phyloP scores from a whole-genome alignment of 2,888 invertebrate genomes.

The Protophormia terraenovae region DNA sequence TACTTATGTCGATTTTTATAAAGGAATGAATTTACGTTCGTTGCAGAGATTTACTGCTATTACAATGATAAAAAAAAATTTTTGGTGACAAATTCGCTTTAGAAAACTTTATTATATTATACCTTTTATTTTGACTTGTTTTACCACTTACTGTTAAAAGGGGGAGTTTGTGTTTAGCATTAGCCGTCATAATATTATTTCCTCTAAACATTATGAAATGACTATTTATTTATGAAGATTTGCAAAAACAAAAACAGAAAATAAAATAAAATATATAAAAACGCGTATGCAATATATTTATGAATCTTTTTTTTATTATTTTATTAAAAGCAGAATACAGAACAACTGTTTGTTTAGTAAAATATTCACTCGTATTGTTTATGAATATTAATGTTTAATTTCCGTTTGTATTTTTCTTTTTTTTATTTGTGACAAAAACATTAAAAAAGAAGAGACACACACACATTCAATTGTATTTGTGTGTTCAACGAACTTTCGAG shows the following conservation, averaged over 20 bases:
- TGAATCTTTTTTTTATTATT: not conserved
- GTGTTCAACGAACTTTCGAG: slow-evolving; percentile 23
- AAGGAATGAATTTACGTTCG: too few relatives aligned
- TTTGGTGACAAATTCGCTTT: too few relatives aligned
- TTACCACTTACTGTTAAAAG: too few relatives aligned
- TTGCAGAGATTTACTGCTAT: too few relatives aligned
- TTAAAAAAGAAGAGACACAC: too few relatives aligned
- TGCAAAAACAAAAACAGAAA: not conserved
- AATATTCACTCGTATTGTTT: slow-evolving; percentile 37
- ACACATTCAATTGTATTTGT: not conserved
- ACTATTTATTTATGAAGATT: not conserved
- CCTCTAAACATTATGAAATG: too few relatives aligned
- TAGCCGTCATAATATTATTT: too few relatives aligned
- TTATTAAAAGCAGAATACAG: not conserved
- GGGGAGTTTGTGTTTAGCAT: too few relatives aligned
- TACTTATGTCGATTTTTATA: too few relatives aligned
- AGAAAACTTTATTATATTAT: too few relatives aligned
- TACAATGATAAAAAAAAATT: too few relatives aligned
- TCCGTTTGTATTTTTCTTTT: slow-evolving; percentile 43
- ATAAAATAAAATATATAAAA: not conserved
- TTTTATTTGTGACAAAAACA: not conserved
- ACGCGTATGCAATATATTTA: not conserved
- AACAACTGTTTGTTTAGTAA: slow-evolving; percentile 12
- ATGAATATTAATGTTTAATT: slow-evolving; percentile 62
- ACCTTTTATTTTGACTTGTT: too few relatives aligned